phyloP scores from a whole-genome alignment of 2,113 vertebrate species.

The Varanus komodoensis region DNA sequence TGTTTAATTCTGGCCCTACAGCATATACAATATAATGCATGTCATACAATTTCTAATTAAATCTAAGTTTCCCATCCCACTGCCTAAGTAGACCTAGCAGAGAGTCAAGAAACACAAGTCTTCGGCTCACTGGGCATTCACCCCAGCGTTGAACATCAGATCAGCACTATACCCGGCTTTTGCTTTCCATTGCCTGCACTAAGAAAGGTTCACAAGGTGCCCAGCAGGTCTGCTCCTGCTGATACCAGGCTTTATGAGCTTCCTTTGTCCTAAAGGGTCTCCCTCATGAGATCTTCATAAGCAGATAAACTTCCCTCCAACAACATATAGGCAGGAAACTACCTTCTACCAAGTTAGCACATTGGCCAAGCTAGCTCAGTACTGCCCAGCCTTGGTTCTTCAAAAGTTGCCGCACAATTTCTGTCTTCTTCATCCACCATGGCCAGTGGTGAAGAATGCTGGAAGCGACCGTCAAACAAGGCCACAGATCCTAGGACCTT shows the following conservation, averaged over 20 bases:
- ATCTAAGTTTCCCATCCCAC: neutral
- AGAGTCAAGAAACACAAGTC: neutral
- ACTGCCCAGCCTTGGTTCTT: neutral
- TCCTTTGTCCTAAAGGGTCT: neutral
- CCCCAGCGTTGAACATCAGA: neutral
- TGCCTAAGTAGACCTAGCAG: neutral
- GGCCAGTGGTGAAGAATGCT: neutral
- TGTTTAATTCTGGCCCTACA: neutral
- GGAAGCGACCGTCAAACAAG: too few species aligned
- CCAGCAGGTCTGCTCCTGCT: neutral
- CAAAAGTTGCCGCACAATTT: neutral
- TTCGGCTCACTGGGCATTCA: neutral
- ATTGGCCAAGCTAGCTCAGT: neutral
- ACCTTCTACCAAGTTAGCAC: too few species aligned
- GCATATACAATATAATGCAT: neutral
- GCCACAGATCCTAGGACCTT: neutral
- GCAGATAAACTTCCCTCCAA: neutral
- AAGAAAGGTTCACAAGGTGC: neutral
- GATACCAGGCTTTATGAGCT: neutral
- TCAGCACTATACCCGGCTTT: neutral
- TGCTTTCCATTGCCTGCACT: neutral
- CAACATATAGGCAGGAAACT: too few species aligned
- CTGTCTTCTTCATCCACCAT: neutral
- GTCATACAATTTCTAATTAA: neutral
- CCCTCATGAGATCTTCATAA: neutral